These are phyloP conservation scores for Gasterosteus nipponicus DNA, from an alignment of 2,113 vertebrate species.

Conservation along the genomic window DNA sequence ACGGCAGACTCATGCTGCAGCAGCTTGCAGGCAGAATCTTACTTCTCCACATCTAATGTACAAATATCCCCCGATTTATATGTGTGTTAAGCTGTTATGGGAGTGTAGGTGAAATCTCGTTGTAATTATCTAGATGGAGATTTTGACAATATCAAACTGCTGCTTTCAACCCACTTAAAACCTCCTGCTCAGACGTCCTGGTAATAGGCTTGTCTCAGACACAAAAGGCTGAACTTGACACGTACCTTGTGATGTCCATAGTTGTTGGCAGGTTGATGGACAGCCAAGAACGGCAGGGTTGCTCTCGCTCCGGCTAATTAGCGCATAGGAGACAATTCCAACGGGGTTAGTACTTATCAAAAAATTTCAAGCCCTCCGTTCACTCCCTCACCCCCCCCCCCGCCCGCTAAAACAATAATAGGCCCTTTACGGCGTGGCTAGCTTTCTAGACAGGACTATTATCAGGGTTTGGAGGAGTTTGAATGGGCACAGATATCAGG, in stretches of 20 bases:
- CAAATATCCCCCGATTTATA: slow-evolving; percentile 29
- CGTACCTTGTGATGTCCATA: slow-evolving; percentile 86
- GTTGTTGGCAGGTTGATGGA: slow-evolving; percentile 87
- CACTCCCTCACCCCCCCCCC: slow-evolving; percentile 62
- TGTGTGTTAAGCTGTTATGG: slow-evolving; percentile 26
- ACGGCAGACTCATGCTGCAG: slow-evolving; percentile 27
- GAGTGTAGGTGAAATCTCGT: slow-evolving; percentile 7
- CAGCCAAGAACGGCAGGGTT: slow-evolving; percentile 82
- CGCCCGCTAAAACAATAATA: slow-evolving; percentile 49
- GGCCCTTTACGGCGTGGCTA: slow-evolving; percentile 49
- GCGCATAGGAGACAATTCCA: slow-evolving; percentile 85
- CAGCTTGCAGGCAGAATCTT: slow-evolving; percentile 29
- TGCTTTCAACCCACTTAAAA: slow-evolving; percentile 68
- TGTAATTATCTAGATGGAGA: slow-evolving; percentile 44
- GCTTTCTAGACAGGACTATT: slow-evolving; percentile 65
- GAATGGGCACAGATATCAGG: slow-evolving; percentile 47
- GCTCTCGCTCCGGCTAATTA: slow-evolving; percentile 87
- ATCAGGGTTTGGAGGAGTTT: slow-evolving; percentile 60
- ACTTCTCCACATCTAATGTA: slow-evolving; percentile 21
- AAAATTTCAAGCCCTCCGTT: slow-evolving; percentile 60
- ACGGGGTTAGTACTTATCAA: slow-evolving; percentile 74
- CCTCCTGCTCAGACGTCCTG: slow-evolving; percentile 68
- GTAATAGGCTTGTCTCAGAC: slow-evolving; percentile 84
- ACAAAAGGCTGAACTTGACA: slow-evolving; percentile 88
- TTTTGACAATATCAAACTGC: slow-evolving; percentile 70